Evolutionary conservation across 1,140 invertebrate genomes (phyloP), one percentile per base, ranked within the genome.

Genomic region (Halotydeus destructor): DNA sequence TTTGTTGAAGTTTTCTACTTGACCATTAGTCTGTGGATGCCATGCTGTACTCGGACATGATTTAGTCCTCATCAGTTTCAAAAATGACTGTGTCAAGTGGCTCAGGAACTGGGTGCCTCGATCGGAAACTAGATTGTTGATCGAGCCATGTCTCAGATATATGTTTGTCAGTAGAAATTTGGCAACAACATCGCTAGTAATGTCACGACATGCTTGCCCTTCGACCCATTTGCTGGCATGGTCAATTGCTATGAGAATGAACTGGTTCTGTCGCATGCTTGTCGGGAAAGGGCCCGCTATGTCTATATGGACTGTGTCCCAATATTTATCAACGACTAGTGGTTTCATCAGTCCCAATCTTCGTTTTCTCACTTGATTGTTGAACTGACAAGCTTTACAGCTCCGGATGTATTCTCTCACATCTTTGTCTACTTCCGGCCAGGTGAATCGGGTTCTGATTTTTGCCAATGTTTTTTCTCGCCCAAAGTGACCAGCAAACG

Each of bases 61-160:
- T 26, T 46, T 19, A 4, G 54, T 50, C 16, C 22, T 27, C 11
- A 38, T 14, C 11, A 47, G 11, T 45, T 27, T 36, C 6, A n/a
- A 26, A 5, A 47, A 4, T 21, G 45, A 27, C 11, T 31, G 11
- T 12, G 46, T 21, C 16, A 47, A n/a, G 22, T 47, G 8, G 3
- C 31, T 3, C 25, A 25, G 12, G 16, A 47, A 46, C 11, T 44
- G 21, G 9, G 19, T 22, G n/a, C 43, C 43, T 21, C 33, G n/a
- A 31, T 43, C 41, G 3, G 41, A 43, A 1, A 56, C 62, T 8
- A 66, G 52, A 5, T 5, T 12, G 3, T 4, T 5, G 2, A 48
- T 47, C 35, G 31, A 14, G 4, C 63, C 61, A 44, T 56, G 64
- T 5, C 55, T 42, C 2, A 34, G 12, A 18, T 61, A 53, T 56